phyloP scores from a whole-genome alignment of 2,797 vertebrate species.

The Dermochelys coriacea region DNA sequence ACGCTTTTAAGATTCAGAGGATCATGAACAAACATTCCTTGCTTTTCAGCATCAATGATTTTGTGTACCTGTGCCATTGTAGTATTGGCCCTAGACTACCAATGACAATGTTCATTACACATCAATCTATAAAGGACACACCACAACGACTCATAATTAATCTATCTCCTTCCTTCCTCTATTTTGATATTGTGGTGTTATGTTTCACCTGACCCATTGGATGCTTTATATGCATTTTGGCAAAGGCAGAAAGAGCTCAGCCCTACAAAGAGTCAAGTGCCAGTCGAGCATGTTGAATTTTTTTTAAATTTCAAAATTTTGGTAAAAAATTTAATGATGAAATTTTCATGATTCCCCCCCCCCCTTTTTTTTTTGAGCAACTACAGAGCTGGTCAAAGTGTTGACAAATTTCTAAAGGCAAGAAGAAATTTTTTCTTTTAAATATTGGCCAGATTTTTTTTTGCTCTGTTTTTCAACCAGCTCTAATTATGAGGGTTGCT shows the following conservation, averaged over 20 bases:
- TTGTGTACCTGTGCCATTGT: neutral
- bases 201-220: neutral
- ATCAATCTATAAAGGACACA: neutral
- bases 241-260: neutral
- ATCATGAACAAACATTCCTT: neutral
- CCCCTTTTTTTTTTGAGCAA: neutral
- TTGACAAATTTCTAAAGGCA: neutral
- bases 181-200: neutral
- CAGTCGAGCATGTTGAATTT: neutral
- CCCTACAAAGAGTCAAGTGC: neutral
- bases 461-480: neutral
- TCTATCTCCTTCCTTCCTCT: neutral
- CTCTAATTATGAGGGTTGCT: neutral
- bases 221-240: neutral
- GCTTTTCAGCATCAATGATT: neutral
- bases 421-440: neutral
- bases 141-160: neutral
- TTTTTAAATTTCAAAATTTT: neutral
- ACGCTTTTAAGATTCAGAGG: conserved; percentile 4
- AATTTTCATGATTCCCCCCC: neutral
- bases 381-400: neutral
- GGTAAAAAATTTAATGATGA: neutral
- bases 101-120: neutral
- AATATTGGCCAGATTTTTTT: neutral
- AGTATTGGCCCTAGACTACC: neutral